These are phyloP conservation scores for Microctonus aethiopoides DNA, from an alignment of 2,888 invertebrate species.

Conservation along the genomic window DNA sequence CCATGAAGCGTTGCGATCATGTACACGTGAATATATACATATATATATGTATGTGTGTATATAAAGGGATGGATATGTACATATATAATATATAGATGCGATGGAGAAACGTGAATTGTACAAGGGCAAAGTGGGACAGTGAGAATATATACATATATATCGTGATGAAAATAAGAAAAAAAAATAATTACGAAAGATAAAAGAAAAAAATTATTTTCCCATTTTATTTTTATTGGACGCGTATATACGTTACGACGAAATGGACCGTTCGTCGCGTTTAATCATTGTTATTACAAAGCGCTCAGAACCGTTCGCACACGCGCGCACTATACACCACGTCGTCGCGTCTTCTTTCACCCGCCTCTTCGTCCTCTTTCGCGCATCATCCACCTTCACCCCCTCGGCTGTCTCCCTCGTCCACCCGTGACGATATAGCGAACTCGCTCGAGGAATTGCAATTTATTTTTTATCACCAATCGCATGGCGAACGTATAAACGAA, in stretches of 20 bases:
- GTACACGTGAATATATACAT: too few relatives aligned
- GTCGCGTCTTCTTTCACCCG: too few relatives aligned
- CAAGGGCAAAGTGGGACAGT: not conserved
- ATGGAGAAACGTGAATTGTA: not conserved
- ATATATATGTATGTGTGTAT: too few relatives aligned
- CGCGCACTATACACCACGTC: conserved; percentile 23
- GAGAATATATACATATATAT: not conserved
- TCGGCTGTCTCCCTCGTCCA: too few relatives aligned
- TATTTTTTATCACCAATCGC: conserved; percentile 24
- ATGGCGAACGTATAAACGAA: too few relatives aligned
- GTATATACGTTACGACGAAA: conserved; percentile 45
- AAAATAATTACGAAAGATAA: conserved; percentile 1
- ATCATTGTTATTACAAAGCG: conserved; percentile 62
- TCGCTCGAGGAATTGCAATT: conserved; percentile 27
- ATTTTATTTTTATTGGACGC: conserved; percentile 32
- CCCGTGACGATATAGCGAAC: conserved; percentile 12
- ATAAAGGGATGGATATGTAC: not conserved
- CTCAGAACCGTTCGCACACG: conserved; percentile 53
- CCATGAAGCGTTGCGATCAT: too few relatives aligned
- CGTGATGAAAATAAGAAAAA: not conserved
- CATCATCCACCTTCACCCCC: conserved; percentile 27
- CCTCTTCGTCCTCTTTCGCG: conserved; percentile 22
- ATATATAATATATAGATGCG: not conserved
- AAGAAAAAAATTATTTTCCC: not conserved
- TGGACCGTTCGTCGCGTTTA: conserved; percentile 59